Conservation (phyloP, 2,797 vertebrate genomes). For the Natrix natrix region DNA sequence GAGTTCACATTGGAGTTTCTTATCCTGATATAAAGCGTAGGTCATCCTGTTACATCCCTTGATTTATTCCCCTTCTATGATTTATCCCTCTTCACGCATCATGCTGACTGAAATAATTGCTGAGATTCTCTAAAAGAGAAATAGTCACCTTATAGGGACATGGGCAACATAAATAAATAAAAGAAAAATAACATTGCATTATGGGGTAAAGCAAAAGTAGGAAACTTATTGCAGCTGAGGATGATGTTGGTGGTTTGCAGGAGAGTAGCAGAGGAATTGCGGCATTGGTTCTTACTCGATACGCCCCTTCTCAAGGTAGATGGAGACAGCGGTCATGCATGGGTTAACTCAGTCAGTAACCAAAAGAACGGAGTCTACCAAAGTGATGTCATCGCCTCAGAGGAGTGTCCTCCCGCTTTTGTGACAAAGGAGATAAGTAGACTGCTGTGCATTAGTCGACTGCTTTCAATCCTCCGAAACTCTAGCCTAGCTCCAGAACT, state of each 20-base stretch:
- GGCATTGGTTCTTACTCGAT: too few relatives aligned
- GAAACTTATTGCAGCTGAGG: background rate
- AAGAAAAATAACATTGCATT: background rate
- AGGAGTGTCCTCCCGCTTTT: too few relatives aligned
- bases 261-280: background rate
- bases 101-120: background rate
- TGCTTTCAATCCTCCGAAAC: too few relatives aligned
- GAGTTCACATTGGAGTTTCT: background rate
- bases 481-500: too few relatives aligned
- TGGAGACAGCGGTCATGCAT: too few relatives aligned
- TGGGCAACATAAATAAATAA: background rate
- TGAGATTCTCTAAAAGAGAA: background rate
- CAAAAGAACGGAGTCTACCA: too few relatives aligned
- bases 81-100: background rate
- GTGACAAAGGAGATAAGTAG: too few relatives aligned
- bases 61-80: background rate
- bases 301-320: too few relatives aligned
- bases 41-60: background rate
- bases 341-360: too few relatives aligned
- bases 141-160: background rate
- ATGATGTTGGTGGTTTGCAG: background rate
- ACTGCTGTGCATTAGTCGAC: too few relatives aligned
- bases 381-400: too few relatives aligned
- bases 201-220: background rate
- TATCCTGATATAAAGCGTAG: background rate